Conservation (phyloP, 2,113 vertebrate genomes). For the Excalfactoria chinensis region DNA sequence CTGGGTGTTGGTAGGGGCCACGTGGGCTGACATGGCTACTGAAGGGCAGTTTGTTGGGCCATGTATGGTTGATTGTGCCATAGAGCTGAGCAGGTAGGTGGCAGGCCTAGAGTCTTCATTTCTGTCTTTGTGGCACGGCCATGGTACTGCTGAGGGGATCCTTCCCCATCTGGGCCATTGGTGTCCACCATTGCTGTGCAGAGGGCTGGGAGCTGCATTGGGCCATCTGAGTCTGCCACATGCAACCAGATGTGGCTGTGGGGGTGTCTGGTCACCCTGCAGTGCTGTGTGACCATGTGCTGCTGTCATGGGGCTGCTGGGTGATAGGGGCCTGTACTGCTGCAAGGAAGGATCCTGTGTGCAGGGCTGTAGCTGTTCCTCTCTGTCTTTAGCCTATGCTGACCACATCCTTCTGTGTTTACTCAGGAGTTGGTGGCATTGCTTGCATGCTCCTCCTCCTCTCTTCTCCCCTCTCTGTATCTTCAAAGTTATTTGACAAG, state of each 20-base stretch:
- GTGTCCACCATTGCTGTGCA: not conserved
- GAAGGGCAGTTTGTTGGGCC: not conserved
- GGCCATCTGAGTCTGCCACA: not conserved
- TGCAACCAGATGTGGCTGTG: rapidly evolving
- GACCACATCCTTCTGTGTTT: not conserved
- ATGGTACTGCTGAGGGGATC: rapidly evolving
- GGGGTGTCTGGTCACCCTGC: not conserved
- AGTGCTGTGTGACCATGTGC: not conserved
- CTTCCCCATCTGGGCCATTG: not conserved
- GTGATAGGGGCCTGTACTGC: not conserved
- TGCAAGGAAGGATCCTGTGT: not conserved
- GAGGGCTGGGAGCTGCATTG: rapidly evolving
- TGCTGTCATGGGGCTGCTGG: not conserved
- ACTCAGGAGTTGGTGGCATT: not conserved
- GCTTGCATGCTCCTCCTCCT: not conserved
- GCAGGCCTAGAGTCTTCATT: no score
- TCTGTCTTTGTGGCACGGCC: no score
- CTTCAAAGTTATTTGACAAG: no score
- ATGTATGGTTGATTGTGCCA: no score
- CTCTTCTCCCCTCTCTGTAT: not conserved
- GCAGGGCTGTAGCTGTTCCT: not conserved
- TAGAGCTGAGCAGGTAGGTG: no score
- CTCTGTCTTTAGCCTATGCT: not conserved
- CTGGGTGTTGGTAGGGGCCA: not conserved
- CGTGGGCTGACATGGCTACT: not conserved